Conservation (phyloP, 2,888 invertebrate genomes). For the Cephus runcator region DNA sequence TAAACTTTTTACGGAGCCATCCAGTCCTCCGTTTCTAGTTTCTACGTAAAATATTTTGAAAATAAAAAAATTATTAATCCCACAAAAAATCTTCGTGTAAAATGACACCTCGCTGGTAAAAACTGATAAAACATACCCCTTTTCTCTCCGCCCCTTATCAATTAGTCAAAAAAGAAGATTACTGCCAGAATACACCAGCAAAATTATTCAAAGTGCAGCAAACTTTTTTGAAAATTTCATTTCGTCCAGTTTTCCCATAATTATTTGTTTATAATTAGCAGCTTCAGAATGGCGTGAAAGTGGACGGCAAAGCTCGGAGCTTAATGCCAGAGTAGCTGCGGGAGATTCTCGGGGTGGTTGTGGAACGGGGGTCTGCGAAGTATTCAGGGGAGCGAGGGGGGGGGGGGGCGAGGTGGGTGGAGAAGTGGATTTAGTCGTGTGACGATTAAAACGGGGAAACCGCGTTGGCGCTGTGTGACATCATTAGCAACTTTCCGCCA, state of each 20-base stretch:
- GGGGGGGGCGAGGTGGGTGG: background rate
- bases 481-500: constrained; percentile 57
- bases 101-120: too few relatives aligned
- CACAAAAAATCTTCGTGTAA: too few relatives aligned
- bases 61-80: too few relatives aligned
- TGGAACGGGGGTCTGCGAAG: background rate
- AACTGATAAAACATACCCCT: too few relatives aligned
- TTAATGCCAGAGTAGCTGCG: background rate
- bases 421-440: constrained; percentile 35
- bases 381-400: background rate
- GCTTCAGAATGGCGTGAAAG: constrained; percentile 18
- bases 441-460: constrained; percentile 46
- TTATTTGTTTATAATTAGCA: constrained; percentile 48
- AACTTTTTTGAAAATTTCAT: constrained; percentile 17
- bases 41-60: too few relatives aligned
- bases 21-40: too few relatives aligned
- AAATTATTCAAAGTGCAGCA: background rate
- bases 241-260: constrained; percentile 13
- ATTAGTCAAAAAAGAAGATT: too few relatives aligned
- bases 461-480: constrained; percentile 41
- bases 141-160: too few relatives aligned
- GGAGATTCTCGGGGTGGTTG: background rate
- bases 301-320: constrained; percentile 11
- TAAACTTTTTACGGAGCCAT: too few relatives aligned
- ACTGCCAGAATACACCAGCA: background rate